These are phyloP conservation scores for Turnix velox DNA, from an alignment of 2,113 vertebrate species.

Conservation along the genomic window DNA sequence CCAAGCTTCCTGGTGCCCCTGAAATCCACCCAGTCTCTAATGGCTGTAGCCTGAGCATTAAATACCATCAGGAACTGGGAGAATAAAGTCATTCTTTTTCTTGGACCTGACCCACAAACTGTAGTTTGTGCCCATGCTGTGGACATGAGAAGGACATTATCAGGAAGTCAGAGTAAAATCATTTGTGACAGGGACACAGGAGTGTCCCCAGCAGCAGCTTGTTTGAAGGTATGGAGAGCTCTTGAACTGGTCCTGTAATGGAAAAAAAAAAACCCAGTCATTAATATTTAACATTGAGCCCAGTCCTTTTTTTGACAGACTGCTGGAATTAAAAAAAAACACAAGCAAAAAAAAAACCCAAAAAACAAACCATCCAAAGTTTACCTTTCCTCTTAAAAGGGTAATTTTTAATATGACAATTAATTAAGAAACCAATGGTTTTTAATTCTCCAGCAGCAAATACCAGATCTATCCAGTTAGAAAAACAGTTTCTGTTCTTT, in stretches of 20 bases:
- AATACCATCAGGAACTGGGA: not conserved
- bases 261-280: not conserved
- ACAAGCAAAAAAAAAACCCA: not conserved
- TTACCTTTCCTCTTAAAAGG: too few species aligned
- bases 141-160: not conserved
- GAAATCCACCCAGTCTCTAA: not conserved
- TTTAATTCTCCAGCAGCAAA: not conserved
- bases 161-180: not conserved
- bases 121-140: not conserved
- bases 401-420: not conserved
- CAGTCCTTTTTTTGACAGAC: not conserved
- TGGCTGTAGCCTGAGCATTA: not conserved
- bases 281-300: not conserved
- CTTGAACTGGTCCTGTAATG: not conserved
- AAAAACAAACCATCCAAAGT: too few species aligned
- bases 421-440: not conserved
- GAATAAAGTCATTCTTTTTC: not conserved
- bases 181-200: not conserved
- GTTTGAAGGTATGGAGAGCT: not conserved
- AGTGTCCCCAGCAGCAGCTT: not conserved
- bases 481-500: not conserved
- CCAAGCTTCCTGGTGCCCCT: not conserved
- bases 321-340: not conserved
- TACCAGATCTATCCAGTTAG: too few species aligned
- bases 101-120: not conserved